Conservation (phyloP, 1,140 invertebrate species). For the Heliothis virescens region DNA sequence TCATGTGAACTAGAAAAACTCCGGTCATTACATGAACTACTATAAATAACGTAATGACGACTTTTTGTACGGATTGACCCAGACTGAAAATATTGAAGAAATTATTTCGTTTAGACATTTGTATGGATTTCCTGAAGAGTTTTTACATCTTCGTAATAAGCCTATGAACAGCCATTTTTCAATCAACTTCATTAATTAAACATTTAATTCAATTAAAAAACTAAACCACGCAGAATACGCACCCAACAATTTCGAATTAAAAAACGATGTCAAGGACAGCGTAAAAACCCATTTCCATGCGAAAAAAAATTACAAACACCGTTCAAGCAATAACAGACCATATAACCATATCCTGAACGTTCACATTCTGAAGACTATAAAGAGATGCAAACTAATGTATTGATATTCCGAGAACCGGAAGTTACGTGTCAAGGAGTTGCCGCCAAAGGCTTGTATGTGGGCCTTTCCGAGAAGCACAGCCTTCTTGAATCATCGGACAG, state of each 20-base stretch:
- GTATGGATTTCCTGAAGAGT: too few species aligned
- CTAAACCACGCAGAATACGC: constrained; percentile 3
- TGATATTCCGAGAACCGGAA: constrained; percentile 47
- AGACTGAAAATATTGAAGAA: too few species aligned
- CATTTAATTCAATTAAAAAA: background rate
- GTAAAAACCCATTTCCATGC: constrained; percentile 42
- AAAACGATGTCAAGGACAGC: constrained; percentile 43
- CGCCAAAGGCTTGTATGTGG: constrained; percentile 21
- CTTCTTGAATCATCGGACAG: constrained; percentile 32
- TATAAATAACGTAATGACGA: background rate
- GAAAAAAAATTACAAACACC: background rate
- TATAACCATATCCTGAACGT: background rate
- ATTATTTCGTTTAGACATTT: too few species aligned
- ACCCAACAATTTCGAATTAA: background rate
- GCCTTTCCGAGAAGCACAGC: constrained; percentile 49
- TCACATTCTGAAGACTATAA: background rate
- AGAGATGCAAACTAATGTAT: constrained; percentile 18
- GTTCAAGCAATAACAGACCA: background rate
- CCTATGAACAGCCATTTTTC: background rate
- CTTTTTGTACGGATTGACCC: too few species aligned
- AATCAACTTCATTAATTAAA: constrained; percentile 11
- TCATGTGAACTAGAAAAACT: constrained; percentile 1
- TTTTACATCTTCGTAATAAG: too few species aligned
- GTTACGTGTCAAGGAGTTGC: constrained; percentile 27
- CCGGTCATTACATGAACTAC: constrained; percentile 7